Percentiles rank a stretch among this genome's conserved stretches.
phyloP scores from a whole-genome alignment of 2,797 vertebrate genomes.

The Leuciscus waleckii region DNA sequence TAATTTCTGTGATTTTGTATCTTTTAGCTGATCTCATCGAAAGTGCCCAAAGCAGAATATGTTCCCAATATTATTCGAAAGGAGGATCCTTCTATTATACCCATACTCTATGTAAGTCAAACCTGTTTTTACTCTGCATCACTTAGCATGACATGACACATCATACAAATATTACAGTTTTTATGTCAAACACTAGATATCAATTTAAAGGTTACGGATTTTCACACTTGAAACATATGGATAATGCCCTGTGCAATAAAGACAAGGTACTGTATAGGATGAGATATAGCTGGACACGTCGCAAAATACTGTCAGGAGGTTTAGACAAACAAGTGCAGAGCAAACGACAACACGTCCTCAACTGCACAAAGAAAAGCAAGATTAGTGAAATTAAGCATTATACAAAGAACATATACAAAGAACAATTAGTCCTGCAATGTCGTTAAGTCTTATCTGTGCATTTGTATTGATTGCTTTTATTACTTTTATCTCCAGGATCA shows the following conservation, averaged over 20 bases:
- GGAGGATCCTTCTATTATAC: slow-evolving; percentile 95
- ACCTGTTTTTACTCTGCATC: neutral
- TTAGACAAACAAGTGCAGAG: neutral
- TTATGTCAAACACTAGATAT: neutral
- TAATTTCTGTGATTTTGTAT: slow-evolving; percentile 23
- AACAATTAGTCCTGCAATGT: neutral
- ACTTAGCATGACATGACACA: neutral
- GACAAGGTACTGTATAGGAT: neutral
- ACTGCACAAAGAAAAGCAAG: neutral
- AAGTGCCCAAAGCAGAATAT: slow-evolving; percentile 97
- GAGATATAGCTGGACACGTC: neutral
- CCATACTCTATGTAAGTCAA: slow-evolving; percentile 95
- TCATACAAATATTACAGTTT: neutral
- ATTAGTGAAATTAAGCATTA: neutral
- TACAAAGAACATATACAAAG: neutral
- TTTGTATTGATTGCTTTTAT: slow-evolving; percentile 50
- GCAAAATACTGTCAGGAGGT: neutral
- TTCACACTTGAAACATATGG: neutral
- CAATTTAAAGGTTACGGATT: neutral
- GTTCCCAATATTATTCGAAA: slow-evolving; percentile 95
- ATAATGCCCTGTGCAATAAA: neutral
- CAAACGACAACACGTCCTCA: neutral
- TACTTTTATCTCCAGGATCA: slow-evolving; percentile 85
- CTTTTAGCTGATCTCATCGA: slow-evolving; percentile 95
- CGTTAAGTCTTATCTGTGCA: slow-evolving; percentile 7